Conservation (phyloP, 92 coral and sea anemone genomes). For the Palythoa caribaeorum region DNA sequence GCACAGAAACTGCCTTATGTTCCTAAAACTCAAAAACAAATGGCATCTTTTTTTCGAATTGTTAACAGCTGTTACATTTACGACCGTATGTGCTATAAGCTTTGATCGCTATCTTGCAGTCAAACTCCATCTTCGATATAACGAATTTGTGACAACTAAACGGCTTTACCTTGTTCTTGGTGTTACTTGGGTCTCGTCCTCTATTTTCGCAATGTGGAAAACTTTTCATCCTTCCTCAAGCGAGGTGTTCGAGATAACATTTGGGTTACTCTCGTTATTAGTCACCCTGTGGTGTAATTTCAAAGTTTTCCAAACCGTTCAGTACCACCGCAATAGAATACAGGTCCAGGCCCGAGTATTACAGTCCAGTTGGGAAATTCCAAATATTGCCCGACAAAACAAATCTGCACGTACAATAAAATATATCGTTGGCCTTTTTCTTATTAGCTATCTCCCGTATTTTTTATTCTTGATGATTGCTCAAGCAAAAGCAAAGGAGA, state of each 20-base stretch:
- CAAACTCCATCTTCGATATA: slow-evolving; percentile 12
- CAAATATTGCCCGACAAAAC: not conserved
- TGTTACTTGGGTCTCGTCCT: not conserved
- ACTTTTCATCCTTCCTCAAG: not conserved
- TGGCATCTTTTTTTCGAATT: slow-evolving; percentile 2
- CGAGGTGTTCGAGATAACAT: not conserved
- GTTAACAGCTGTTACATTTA: slow-evolving; percentile 6
- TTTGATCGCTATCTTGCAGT: slow-evolving; percentile 20
- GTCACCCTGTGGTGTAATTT: not conserved
- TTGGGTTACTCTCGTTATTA: not conserved
- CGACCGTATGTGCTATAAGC: slow-evolving; percentile 9
- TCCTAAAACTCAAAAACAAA: not conserved
- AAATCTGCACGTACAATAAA: slow-evolving; percentile 15
- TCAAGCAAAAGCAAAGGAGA: not conserved
- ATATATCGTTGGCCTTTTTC: slow-evolving; percentile 6
- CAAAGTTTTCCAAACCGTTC: slow-evolving; percentile 27
- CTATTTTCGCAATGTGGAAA: slow-evolving; percentile 29
- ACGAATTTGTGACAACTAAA: slow-evolving; percentile 6
- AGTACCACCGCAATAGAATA: not conserved
- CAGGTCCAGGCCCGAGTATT: not conserved
- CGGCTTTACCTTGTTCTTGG: not conserved
- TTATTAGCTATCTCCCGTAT: slow-evolving; percentile 9
- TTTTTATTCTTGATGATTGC: not conserved
- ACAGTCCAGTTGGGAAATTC: not conserved
- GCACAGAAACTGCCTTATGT: not conserved